Base-by-base conservation (phyloP, 92 coral and sea anemone genomes). In the Epizoanthus illoricatus region DNA sequence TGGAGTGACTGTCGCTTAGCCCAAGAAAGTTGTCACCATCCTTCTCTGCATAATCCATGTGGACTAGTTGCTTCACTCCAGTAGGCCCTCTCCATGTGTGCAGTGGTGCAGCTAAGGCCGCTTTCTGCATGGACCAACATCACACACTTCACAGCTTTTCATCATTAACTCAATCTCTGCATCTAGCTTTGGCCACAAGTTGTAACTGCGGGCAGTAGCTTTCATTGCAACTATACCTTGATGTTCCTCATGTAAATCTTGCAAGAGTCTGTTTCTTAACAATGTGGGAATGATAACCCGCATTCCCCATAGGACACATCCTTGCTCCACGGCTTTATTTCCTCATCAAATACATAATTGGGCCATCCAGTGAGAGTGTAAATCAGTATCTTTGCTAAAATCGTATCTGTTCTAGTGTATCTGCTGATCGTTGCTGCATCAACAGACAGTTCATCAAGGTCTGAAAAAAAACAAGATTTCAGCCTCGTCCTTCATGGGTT, bases 271-370 rank as follows among this genome's bases (percentile, higher is more conserved):
- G 70, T 83, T 79, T 61, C 87, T 18, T 42, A 76, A 84, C 60
- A 68, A 60, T 54, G 84, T 47, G n/a, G 86, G 90, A 65, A 90
- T 84, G 65, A 90, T 74, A 5, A 92, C 92, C 9, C 91, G 81
- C 84, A 85, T 65, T 63, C 94, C 94, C 91, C 90, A 90, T 74
- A 90, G 61, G 59, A 93, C 60, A 89, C 92, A 93, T 78, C 90
- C 97, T 79, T 92, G 88, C 33, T 92, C 91, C 23, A 73, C 93
- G 12, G 87, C 62, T 73, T 90, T 93, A 28, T 70, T 21, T 80
- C 84, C n/a, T n/a, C n/a, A n/a, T n/a, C 81, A 33, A 84, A 85
- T 17, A 89, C 87, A 18, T 73, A 18, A 47, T 70, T 70, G 2
- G 96, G 91, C 91, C 91, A 89, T 36, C 90, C 92, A 18, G 75